Evolutionary conservation across 2,888 invertebrate genomes (phyloP), one percentile per base, ranked within the genome.

Genomic region (Cryptocephalus moraei): DNA sequence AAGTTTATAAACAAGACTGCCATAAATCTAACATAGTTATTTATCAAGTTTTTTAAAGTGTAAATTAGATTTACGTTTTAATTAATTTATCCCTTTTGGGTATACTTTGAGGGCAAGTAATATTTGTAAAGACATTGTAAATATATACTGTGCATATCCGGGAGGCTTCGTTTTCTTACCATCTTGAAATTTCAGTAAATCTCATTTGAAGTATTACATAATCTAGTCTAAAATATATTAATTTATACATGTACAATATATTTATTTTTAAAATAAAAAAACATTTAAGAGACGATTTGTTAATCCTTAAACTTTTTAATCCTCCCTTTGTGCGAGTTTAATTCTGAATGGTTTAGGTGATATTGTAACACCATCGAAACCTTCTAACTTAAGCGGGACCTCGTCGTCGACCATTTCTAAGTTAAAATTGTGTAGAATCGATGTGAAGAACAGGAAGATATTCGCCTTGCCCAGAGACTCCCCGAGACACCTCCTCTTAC

Each of bases 401-500:
- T 58, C 53, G 31, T 56, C 58, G 32, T 56, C 58, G 57, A 44
- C 63, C 32, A 69, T 59, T 43, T 66, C 58, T 48, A 75, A 65
- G 43, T 56, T 51, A 49, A 73, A 79, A 52, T 75, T 75, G 57
- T 81, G 79, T 6, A 82, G 56, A 3, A 82, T 65, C 1, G 78
- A 73, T 1, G 78, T 74, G 49, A 80, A 76, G 44, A 76, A 75
- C 49, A 81, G 67, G 58, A 80, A 81, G 46, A 79, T 68, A 55
- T 76, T 79, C 0, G 79, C 74, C 58, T 76, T 79, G 0, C 81
- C 82, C 41, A 82, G 62, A 1, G 75, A 69, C 63, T 82, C 82
- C 1, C 82, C 83, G 1, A 81, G 71, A 58, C 83, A 83, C 11
- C 80, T 73, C 49, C 82, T 71, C 55, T 77, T 77, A 49, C 81